Evolutionary conservation across 1,140 invertebrate species (phyloP), one percentile per base, ranked within the genome.

Genomic region (Drosophila sp.): DNA sequence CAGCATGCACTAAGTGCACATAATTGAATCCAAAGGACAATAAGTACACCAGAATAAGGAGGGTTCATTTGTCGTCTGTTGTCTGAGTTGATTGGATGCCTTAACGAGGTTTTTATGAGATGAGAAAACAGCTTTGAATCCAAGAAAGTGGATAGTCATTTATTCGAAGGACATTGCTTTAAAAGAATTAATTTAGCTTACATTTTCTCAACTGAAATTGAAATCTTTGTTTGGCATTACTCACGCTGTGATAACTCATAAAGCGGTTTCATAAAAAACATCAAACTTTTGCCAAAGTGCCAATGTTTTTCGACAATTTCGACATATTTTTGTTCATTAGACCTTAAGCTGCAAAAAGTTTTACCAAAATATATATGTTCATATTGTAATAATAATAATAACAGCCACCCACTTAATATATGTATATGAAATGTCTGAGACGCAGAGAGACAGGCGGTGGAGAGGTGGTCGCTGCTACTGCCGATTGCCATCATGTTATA

Each of bases 1-100:
- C 76, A 81, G 62, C 72, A 62, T 86, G 76, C 83, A 83, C 64
- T 79, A 73, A 89, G 83, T 87, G 84, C 72, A 87, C 79, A 68
- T 86, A 83, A 86, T 89, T 87, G 79, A 86, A 83, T 66, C 47
- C 72, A 73, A 64, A 76, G 76, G 67, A 83, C 80, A 70, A 41
- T 65, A 54, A 40, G 62, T 50, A 61, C 23, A 8, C 7, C 23
- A 50, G 23, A 50, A 50, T 6, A 50, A 50, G 25, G 66, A 17
- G 55, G 57, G 70, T 54, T 50, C 54, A 72, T 32, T 67, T 41
- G 44, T 27, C 44, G 25, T 50, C 25, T 50, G 44, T 70, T 61
- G 56, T 65, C 60, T 68, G 60, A 76, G 38, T 65, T 56, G 72
- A 66, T 63, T 44, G 72, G 54, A 60, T 72, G 68, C 44, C 32